Base-by-base conservation (phyloP, 2,888 invertebrate species). In the Ypsolopha sequella region DNA sequence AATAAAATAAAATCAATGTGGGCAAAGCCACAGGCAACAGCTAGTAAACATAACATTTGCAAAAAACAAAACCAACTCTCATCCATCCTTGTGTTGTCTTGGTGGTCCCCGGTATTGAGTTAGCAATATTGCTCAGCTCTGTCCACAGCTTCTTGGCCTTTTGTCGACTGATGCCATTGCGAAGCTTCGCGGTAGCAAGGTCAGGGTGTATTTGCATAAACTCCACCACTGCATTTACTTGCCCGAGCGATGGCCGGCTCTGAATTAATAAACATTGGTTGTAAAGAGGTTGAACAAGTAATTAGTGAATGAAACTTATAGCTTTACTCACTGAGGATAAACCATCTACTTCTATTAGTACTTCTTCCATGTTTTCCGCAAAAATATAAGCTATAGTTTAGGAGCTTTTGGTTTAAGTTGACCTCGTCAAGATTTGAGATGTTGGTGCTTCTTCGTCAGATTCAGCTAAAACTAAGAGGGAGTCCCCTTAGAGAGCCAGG, bases 21-120 rank as follows among this genome's bases (percentile, higher is more conserved):
- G 24, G 4, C 24, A 24, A 24, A 24, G 4, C 24, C 24, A 24
- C 24, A 24, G 2, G 24, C 24, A 24, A 24, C 24, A 24, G 24
- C 24, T 24, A 24, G 24, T 24, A 24, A 24, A 24, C 24, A 24
- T 3, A 24, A 24, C 24, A n/a, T n/a, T 24, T 24, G 24, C 24
- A 24, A 24, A 8, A 45, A 45, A 45, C 2, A n/a, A 7, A 13
- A 36, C 53, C 56, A 66, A 81, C 82, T 66, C 80, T 80, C 6
- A 80, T 75, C 82, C 81, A 81, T 4, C 78, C 79, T 61, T 76
- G 74, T 33, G 70, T 72, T 13, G 78, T 67, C 61, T 80, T 82
- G 4, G 65, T 59, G 43, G 77, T 65, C 33, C 81, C 82, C 51
- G 68, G 68, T 14, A 80, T 61, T 9, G 72, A 66, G 56, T 82